Evolutionary conservation across 2,797 vertebrate genomes (phyloP).

Genomic region (Chromis chromis): DNA sequence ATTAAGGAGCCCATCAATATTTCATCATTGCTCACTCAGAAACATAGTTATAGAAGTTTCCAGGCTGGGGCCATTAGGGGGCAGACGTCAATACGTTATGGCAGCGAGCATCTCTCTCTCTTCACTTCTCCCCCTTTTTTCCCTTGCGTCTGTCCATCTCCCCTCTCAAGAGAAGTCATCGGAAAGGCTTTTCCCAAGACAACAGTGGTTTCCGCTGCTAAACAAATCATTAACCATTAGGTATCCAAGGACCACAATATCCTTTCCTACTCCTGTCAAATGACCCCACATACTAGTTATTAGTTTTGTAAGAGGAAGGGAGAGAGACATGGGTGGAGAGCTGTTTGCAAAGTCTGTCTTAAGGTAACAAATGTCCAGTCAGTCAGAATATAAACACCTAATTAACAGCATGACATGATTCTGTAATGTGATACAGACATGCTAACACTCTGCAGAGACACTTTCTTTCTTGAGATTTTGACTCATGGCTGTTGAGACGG

Average conservation of each 20-base stretch:
- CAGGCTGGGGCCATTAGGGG: constrained; percentile 81
- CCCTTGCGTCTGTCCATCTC: constrained; percentile 40
- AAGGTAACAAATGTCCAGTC: constrained; percentile 45
- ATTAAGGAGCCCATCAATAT: constrained; percentile 87
- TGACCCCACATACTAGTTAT: constrained; percentile 47
- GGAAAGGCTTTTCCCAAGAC: constrained; percentile 75
- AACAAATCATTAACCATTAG: constrained; percentile 84
- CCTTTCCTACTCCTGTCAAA: constrained; percentile 61
- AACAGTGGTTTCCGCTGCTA: constrained; percentile 78
- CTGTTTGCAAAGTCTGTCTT: constrained; percentile 54
- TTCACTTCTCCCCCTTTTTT: constrained; percentile 21
- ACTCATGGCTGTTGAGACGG: constrained; percentile 47
- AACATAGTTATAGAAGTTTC: constrained; percentile 84
- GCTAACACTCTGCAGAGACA: constrained; percentile 35
- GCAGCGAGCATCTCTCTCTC: constrained; percentile 70
- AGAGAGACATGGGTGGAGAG: constrained; percentile 14
- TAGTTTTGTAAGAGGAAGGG: constrained; percentile 43
- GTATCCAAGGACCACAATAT: constrained; percentile 63
- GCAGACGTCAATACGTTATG: constrained; percentile 82
- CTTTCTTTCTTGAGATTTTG: constrained; percentile 48
- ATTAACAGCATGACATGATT: constrained; percentile 55
- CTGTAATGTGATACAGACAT: constrained; percentile 28
- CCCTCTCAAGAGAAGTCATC: constrained; percentile 69
- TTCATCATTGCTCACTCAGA: constrained; percentile 85
- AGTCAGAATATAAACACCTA: constrained; percentile 38